Base-by-base conservation (phyloP, 2,888 invertebrate species). In the Aplocera efformata region DNA sequence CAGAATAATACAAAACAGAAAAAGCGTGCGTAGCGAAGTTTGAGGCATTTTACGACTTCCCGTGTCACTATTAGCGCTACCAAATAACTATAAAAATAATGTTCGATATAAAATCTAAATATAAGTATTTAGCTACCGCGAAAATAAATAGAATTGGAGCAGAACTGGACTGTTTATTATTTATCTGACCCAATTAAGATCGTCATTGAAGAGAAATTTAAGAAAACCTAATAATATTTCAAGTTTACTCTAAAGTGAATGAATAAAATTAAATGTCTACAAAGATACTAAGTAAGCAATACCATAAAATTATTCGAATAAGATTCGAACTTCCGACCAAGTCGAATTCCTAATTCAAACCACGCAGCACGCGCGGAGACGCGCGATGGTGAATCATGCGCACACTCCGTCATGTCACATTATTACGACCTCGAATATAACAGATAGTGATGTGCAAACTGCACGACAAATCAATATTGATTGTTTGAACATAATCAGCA, bases 41-140 rank as follows among this genome's bases (percentile, higher is more conserved):
- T 41, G 65, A 41, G 61, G 66, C 67, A 63, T 65, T 83, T 83
- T 79, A 84, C 67, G 70, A 79, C 79, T 80, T 82, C 83, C 84
- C 67, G 79, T 77, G 75, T 72, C 68, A 72, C 65, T 72, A 60
- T 50, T 59, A 40, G 53, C 57, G 62, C 66, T 62, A 58, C 64
- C 54, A 65, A 75, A 75, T 69, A 72, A 64, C 63, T 68, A 75
- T 77, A 72, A 74, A 79, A 78, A 76, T 69, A 69, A 60, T 69
- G 63, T 66, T 49, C 54, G 64, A 74, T 62, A 68, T 72, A 66
- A 71, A 64, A 54, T 64, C 67, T 75, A 72, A 71, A 76, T 73
- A 76, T 79, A 79, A 50, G 45, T 47, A 32, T 21, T 28, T 32
- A 13, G 29, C 22, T 9, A 31, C 27, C 25, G 25, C 33, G 32